phyloP scores from a whole-genome alignment of 2,797 vertebrate genomes.

The Pachyuromys duprasi region DNA sequence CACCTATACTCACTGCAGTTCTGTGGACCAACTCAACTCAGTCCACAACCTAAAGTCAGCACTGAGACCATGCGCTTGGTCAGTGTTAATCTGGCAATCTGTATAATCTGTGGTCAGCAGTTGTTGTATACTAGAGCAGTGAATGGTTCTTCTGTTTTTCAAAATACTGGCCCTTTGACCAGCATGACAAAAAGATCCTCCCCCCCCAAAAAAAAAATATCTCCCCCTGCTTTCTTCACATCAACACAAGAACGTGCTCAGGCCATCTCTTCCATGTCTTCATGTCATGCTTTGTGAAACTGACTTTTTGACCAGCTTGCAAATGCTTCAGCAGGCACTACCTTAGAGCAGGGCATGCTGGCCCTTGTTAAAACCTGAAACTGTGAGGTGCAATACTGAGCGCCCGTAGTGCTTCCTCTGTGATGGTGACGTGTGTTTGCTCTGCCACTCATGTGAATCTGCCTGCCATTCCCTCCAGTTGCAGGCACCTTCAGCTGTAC shows the following conservation, averaged over 20 bases:
- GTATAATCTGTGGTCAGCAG: background rate
- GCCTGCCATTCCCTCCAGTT: conserved; percentile 85
- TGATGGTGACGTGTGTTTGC: background rate
- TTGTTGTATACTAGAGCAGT: background rate
- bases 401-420: background rate
- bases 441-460: background rate
- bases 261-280: conserved; percentile 12
- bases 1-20: background rate
- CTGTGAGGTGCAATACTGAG: background rate
- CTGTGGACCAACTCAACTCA: background rate
- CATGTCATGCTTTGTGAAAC: background rate
- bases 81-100: background rate
- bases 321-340: background rate
- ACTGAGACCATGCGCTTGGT: background rate
- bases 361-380: background rate
- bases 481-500: conserved; percentile 97
- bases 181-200: background rate
- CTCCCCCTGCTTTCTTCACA: conserved; percentile 20
- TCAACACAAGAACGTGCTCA: background rate
- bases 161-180: background rate
- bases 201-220: background rate
- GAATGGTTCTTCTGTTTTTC: conserved; percentile 3
- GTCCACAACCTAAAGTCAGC: background rate
- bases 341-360: background rate
- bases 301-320: background rate